Evolutionary conservation across 2,113 vertebrate genomes (phyloP).

Genomic region (Stegastes partitus): DNA sequence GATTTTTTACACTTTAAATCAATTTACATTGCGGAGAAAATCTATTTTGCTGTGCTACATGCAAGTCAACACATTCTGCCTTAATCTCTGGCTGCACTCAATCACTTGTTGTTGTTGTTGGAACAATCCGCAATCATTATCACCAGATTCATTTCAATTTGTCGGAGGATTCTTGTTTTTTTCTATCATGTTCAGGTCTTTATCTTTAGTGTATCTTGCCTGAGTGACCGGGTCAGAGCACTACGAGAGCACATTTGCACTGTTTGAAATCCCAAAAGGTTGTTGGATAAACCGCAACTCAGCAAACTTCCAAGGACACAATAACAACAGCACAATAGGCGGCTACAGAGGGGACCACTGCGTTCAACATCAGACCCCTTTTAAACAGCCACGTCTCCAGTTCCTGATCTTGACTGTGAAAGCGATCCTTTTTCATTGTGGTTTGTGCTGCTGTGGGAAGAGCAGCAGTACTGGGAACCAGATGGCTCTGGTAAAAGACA

Average conservation of each 20-base stretch:
- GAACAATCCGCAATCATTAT: conserved; percentile 10
- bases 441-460: conserved; percentile 75
- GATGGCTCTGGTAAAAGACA: conserved; percentile 76
- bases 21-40: conserved; percentile 16
- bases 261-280: conserved; percentile 60
- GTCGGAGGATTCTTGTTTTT: background rate
- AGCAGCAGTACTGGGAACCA: conserved; percentile 69
- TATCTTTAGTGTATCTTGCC: conserved; percentile 14
- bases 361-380: conserved; percentile 63
- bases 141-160: conserved; percentile 30
- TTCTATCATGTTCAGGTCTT: background rate
- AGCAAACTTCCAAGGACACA: conserved; percentile 56
- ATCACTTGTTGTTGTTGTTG: conserved; percentile 5
- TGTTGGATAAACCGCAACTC: conserved; percentile 45
- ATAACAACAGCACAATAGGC: conserved; percentile 66
- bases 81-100: conserved; percentile 16
- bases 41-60: background rate
- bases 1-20: conserved; percentile 46
- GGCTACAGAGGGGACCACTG: conserved; percentile 56
- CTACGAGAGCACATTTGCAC: conserved; percentile 32
- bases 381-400: conserved; percentile 65
- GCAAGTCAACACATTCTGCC: conserved; percentile 12
- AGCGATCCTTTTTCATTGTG: conserved; percentile 76
- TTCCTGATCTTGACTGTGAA: conserved; percentile 77
- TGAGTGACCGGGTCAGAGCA: conserved; percentile 28